A percentile compares a stretch with the other conserved stretches of the same genome.
These are phyloP conservation scores for Tupaia tana DNA, from an alignment of 2,113 vertebrate species.

Conservation along the genomic window DNA sequence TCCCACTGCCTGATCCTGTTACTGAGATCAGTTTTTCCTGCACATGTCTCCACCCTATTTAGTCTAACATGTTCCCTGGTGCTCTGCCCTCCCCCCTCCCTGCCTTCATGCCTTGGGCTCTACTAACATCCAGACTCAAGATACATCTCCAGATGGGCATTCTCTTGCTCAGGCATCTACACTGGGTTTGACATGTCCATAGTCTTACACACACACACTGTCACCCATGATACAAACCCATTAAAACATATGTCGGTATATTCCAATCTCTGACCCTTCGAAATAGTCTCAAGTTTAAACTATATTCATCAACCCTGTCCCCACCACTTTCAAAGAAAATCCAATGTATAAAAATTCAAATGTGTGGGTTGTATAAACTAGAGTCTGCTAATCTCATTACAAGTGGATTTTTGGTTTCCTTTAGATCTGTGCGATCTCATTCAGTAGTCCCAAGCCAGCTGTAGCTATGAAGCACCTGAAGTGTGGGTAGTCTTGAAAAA, in stretches of 20 bases:
- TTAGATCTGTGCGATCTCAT: constrained; percentile 14
- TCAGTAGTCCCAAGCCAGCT: constrained; percentile 30
- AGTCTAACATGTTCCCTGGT: constrained; percentile 45
- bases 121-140: constrained; percentile 40
- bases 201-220: not conserved
- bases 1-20: constrained; percentile 76
- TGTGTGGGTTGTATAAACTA: constrained; percentile 26
- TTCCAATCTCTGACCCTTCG: constrained; percentile 3
- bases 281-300: constrained; percentile 42
- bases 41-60: constrained; percentile 56
- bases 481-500: constrained; percentile 42
- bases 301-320: not conserved
- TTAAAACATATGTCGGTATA: not conserved
- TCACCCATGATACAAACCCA: constrained; percentile 1
- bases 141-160: constrained; percentile 35
- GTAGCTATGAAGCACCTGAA: constrained; percentile 1
- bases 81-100: constrained; percentile 24
- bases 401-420: constrained; percentile 54
- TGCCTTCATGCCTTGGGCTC: constrained; percentile 38
- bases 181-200: not conserved
- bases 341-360: constrained; percentile 26
- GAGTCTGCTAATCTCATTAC: constrained; percentile 11
- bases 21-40: constrained; percentile 69
- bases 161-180: not conserved
- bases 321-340: constrained; percentile 44